phyloP scores from a whole-genome alignment of 2,888 invertebrate genomes.

The Synergus laeviventris region DNA sequence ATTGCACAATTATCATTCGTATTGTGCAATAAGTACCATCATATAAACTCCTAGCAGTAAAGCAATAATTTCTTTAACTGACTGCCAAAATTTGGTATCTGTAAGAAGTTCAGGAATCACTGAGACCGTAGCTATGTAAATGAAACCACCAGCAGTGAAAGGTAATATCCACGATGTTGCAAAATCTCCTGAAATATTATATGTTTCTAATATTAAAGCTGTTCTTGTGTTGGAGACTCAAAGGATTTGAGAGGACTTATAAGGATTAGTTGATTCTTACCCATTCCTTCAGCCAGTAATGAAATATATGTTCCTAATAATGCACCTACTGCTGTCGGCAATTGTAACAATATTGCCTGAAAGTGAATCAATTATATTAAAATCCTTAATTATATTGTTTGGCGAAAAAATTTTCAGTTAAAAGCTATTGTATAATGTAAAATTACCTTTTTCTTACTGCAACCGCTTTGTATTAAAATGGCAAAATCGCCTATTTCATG shows the following conservation, averaged over 20 bases:
- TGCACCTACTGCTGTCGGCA: slow-evolving; percentile 96
- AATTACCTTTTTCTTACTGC: slow-evolving; percentile 87
- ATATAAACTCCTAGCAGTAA: slow-evolving; percentile 93
- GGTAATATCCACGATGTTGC: slow-evolving; percentile 94
- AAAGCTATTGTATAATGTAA: neutral
- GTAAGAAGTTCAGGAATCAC: slow-evolving; percentile 98
- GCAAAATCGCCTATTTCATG: slow-evolving; percentile 99
- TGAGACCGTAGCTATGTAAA: slow-evolving; percentile 99
- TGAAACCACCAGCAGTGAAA: slow-evolving; percentile 99
- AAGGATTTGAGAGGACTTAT: slow-evolving; percentile 16
- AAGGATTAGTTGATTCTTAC: slow-evolving; percentile 63
- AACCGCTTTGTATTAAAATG: slow-evolving; percentile 97
- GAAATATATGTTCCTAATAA: slow-evolving; percentile 94
- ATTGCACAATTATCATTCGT: slow-evolving; percentile 77
- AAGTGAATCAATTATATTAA: slow-evolving; percentile 38
- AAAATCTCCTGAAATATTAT: slow-evolving; percentile 78
- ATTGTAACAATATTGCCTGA: slow-evolving; percentile 94
- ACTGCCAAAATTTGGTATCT: slow-evolving; percentile 91
- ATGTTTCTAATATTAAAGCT: slow-evolving; percentile 22
- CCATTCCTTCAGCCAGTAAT: slow-evolving; percentile 86
- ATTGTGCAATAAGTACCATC: slow-evolving; percentile 96
- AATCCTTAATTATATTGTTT: neutral
- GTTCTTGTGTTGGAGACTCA: slow-evolving; percentile 24
- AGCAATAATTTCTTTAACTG: slow-evolving; percentile 92
- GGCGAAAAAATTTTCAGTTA: slow-evolving; percentile 43